Conservation (phyloP, 2,113 vertebrate species). For the Calyptomena viridis region DNA sequence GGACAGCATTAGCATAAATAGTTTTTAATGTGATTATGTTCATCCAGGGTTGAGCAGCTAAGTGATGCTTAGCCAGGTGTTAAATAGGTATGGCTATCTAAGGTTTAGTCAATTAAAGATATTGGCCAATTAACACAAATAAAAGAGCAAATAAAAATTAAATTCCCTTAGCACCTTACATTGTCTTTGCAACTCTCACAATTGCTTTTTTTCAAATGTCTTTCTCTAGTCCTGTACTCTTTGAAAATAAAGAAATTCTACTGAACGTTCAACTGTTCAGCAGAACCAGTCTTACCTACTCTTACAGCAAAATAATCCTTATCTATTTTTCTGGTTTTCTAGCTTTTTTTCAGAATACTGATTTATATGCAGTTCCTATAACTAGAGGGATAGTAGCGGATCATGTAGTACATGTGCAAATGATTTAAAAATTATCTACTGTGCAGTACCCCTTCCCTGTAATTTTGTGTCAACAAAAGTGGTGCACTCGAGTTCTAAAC, state of each 20-base stretch:
- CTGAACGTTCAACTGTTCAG: neutral
- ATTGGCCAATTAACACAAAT: constrained; percentile 24
- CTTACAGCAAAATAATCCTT: neutral
- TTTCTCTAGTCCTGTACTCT: neutral
- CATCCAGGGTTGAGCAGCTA: constrained; percentile 36
- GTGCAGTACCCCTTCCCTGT: neutral
- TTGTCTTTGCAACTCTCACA: neutral
- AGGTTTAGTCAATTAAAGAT: constrained; percentile 21
- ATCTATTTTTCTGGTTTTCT: neutral
- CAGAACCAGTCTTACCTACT: neutral
- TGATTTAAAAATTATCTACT: neutral
- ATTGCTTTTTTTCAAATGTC: neutral
- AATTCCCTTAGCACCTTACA: neutral
- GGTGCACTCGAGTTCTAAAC: neutral
- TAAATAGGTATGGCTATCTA: constrained; percentile 43
- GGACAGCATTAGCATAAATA: constrained; percentile 40
- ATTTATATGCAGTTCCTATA: neutral
- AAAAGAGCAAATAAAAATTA: constrained; percentile 36
- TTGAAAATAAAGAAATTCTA: neutral
- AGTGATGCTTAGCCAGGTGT: constrained; percentile 58
- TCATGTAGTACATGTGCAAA: neutral
- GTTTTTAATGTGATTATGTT: constrained; percentile 22
- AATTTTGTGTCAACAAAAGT: neutral
- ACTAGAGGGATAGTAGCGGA: neutral
- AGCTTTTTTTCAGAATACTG: neutral